Evolutionary conservation across 2,888 invertebrate genomes (phyloP).

Genomic region (Rhodophaea formosa): DNA sequence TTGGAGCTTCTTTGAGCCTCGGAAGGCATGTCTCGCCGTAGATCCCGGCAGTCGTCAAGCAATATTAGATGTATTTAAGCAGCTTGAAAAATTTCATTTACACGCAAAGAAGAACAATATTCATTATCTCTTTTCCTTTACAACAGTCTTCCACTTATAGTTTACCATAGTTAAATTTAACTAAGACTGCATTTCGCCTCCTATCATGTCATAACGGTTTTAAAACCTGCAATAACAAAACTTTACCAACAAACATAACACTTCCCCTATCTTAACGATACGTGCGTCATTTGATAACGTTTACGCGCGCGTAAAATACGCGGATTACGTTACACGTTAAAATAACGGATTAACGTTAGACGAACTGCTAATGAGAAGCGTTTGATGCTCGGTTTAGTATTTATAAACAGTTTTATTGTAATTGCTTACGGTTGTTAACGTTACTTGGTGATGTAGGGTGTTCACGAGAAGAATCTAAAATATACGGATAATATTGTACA

Average conservation of each 20-base stretch:
- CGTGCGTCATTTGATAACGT: conserved; percentile 5
- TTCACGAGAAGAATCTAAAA: too few relatives aligned
- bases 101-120: too few relatives aligned
- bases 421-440: conserved; percentile 2
- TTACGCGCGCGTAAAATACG: conserved; percentile 10
- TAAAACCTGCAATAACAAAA: conserved; percentile 5
- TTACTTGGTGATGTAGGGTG: not conserved
- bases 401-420: conserved; percentile 14
- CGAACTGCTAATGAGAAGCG: conserved; percentile 14
- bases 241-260: conserved; percentile 9
- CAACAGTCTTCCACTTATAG: too few relatives aligned
- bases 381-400: conserved; percentile 7
- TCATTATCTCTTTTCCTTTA: too few relatives aligned
- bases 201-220: not conserved
- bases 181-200: not conserved
- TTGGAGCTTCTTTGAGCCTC: too few relatives aligned
- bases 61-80: too few relatives aligned
- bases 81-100: too few relatives aligned
- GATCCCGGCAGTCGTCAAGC: too few relatives aligned
- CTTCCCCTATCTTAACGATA: conserved; percentile 5
- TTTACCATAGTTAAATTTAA: too few relatives aligned
- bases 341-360: not conserved
- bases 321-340: not conserved
- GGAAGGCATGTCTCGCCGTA: too few relatives aligned
- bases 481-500: too few relatives aligned